Conservation (phyloP, 1,140 invertebrate species). For the Stegodyphus dumicola region DNA sequence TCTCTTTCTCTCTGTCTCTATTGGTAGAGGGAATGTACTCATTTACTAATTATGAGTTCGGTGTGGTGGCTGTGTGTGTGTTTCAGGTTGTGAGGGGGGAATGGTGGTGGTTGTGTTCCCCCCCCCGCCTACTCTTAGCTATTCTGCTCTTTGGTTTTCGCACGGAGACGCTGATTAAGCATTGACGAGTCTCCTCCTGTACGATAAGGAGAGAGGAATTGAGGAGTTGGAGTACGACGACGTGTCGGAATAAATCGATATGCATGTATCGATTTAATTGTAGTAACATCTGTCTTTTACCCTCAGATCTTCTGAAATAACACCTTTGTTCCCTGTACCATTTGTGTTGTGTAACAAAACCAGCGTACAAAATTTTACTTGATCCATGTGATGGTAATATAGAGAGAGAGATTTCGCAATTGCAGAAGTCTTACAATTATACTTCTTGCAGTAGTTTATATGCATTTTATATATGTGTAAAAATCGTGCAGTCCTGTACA, state of each 20-base stretch:
- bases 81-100: neutral
- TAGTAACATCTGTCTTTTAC: neutral
- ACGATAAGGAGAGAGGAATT: neutral
- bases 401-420: no score
- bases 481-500: no score
- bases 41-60: slow-evolving; percentile 5
- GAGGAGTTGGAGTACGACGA: neutral
- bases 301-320: no score
- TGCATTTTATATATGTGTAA: no score
- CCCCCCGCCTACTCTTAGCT: no score
- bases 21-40: neutral
- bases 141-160: neutral
- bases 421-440: no score
- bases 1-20: neutral
- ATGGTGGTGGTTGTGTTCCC: no score
- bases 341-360: no score
- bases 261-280: neutral
- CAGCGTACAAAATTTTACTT: no score
- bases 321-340: no score
- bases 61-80: neutral
- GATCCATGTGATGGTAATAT: no score
- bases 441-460: no score
- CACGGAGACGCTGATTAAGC: neutral
- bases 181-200: neutral
- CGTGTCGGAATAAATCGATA: neutral